Base-by-base conservation (phyloP, 2,797 vertebrate genomes). In the Kryptolebias ocellatus region DNA sequence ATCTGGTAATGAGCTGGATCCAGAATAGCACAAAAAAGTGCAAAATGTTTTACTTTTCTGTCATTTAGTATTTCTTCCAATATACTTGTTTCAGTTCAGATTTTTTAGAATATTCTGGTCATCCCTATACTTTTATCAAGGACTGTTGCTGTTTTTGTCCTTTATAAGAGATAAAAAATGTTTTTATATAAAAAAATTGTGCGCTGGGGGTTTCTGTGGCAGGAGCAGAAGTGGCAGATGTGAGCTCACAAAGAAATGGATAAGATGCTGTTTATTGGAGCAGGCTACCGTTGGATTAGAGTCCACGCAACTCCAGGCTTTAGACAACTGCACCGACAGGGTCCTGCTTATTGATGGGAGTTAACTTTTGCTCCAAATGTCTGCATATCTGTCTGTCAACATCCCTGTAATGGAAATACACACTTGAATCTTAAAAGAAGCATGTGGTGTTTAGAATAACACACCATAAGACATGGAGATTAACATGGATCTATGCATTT, bases 221-320 rank as follows among this genome's bases (percentile, higher is more conserved):
- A 27, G 62, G 63, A 84, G 78, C 44, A 81, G 59, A 78, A 77
- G 73, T 76, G 58, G 74, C 76, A 78, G 78, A 83, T 71, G 72
- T 70, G 64, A 65, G 55, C 70, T 87, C 66, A 81, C 71, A 78
- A 70, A 53, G 63, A 86, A 75, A 77, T 31, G 81, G 85, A 80
- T 87, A 87, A 85, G 79, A 78, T 83, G 71, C 47, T 87, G 76
- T 87, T 88, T 87, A 86, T 67, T 82, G 67, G 79, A 83, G 78
- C 53, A 42, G 75, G 73, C 68, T 60, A 62, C 18, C 18, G 3
- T 39, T 78, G 81, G 84, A 87, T 91, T 85, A 83, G 61, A 71
- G 78, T 79, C 79, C 70, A 76, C 57, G 80, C 78, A 76, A 84
- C 87, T 83, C 2, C 44, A 12, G 81, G 87, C 79, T 70, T 67